Conservation (phyloP, 1,140 invertebrate species). For the Idris sp. region DNA sequence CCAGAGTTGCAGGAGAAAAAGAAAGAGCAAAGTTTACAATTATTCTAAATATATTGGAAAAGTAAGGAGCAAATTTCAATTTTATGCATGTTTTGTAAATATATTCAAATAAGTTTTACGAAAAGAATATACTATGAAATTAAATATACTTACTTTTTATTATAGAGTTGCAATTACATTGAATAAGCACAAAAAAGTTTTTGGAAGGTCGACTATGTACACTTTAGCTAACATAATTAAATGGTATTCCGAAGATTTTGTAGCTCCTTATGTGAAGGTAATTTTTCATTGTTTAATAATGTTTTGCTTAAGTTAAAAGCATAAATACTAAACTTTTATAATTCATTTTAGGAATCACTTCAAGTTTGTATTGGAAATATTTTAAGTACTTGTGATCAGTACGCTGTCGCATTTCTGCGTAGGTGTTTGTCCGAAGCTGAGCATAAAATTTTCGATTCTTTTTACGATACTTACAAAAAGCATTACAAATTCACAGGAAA, state of each 20-base stretch:
- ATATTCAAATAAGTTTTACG: too few species aligned
- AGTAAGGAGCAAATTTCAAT: conserved; percentile 44
- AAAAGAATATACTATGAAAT: too few species aligned
- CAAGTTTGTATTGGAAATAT: conserved; percentile 71
- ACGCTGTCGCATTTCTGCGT: conserved; percentile 73
- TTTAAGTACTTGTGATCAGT: conserved; percentile 74
- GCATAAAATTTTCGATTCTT: conserved; percentile 74
- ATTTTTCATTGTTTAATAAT: too few species aligned
- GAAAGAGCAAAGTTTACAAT: conserved; percentile 17
- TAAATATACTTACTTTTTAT: conserved; percentile 15
- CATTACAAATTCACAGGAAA: conserved; percentile 77
- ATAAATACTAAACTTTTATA: too few species aligned
- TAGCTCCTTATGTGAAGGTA: conserved; percentile 76
- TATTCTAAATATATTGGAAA: conserved; percentile 37
- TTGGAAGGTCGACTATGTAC: conserved; percentile 71
- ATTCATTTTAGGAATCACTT: conserved; percentile 70
- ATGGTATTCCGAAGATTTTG: conserved; percentile 70
- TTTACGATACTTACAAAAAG: conserved; percentile 73
- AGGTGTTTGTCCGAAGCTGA: conserved; percentile 69
- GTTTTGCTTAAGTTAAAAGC: too few species aligned
- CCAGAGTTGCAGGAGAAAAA: conserved; percentile 11
- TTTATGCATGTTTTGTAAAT: not conserved
- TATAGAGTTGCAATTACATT: conserved; percentile 66
- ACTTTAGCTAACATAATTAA: conserved; percentile 74
- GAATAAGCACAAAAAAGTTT: conserved; percentile 72